These are phyloP conservation scores for Alouatta palliata DNA, from an alignment of 2,113 vertebrate species.

Conservation along the genomic window DNA sequence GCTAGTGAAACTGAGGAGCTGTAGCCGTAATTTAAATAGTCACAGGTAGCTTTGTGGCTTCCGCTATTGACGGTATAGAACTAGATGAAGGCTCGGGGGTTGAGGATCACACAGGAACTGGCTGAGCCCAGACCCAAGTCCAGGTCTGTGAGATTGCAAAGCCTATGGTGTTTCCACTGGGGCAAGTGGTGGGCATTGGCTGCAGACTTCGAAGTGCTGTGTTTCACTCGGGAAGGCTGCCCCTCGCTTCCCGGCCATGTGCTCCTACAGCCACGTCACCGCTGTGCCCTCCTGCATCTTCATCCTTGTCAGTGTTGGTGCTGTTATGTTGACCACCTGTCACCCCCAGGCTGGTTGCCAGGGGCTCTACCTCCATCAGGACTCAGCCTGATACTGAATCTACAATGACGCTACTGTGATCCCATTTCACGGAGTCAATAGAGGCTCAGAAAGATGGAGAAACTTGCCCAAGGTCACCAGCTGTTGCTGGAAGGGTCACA, in stretches of 20 bases:
- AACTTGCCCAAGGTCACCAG: background rate
- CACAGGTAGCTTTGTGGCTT: background rate
- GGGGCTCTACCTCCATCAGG: fast-evolving
- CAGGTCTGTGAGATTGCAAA: background rate
- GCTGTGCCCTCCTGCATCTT: fast-evolving
- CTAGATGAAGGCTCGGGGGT: background rate
- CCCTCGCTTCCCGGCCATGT: background rate
- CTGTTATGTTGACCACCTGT: background rate
- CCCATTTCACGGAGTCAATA: background rate
- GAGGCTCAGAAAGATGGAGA: background rate
- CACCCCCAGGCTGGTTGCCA: background rate
- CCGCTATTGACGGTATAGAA: background rate
- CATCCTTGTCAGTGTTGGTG: fast-evolving
- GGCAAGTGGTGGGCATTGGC: fast-evolving
- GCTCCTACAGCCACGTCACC: background rate
- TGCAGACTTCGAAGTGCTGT: fast-evolving
- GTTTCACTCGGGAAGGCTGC: fast-evolving
- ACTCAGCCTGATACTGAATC: background rate
- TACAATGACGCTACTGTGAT: fast-evolving
- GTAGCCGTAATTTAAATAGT: background rate
- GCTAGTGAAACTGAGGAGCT: background rate
- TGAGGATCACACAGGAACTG: background rate
- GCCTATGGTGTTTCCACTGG: fast-evolving
- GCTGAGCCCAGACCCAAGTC: background rate
- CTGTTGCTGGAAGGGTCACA: background rate